phyloP scores from a whole-genome alignment of 2,888 invertebrate genomes.

The Catocala sponsa region DNA sequence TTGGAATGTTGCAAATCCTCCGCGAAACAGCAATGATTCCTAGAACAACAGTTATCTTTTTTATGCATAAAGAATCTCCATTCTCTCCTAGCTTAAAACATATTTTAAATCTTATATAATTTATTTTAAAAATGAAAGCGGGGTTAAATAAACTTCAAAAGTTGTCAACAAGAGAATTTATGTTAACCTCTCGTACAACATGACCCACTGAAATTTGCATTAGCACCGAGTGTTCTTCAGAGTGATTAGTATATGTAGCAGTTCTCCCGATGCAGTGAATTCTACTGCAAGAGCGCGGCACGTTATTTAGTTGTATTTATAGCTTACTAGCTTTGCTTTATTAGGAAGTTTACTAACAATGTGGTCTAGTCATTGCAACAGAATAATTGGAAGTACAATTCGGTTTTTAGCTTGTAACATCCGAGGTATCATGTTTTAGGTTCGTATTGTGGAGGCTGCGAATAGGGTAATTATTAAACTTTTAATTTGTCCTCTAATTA shows the following conservation, averaged over 20 bases:
- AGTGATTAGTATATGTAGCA: background rate
- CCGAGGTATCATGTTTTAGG: background rate
- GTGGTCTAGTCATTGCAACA: background rate
- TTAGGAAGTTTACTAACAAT: conserved; percentile 8
- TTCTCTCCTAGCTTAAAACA: too few species aligned
- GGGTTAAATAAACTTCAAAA: background rate
- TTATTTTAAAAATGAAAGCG: too few species aligned
- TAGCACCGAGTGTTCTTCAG: background rate
- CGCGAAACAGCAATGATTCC: too few species aligned
- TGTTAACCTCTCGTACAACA: background rate
- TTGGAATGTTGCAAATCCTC: too few species aligned
- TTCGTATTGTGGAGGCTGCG: too few species aligned
- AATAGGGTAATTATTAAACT: too few species aligned
- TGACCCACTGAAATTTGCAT: background rate
- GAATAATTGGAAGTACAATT: conserved; percentile 1
- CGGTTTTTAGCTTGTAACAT: background rate
- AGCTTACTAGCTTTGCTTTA: conserved; percentile 5
- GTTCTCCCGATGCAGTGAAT: background rate
- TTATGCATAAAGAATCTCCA: too few species aligned
- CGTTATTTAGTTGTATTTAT: conserved; percentile 19
- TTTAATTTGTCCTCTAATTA: too few species aligned
- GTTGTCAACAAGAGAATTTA: background rate
- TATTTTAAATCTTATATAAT: too few species aligned
- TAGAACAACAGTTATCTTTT: too few species aligned
- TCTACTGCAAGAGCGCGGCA: background rate